phyloP scores from a whole-genome alignment of 2,888 invertebrate genomes.

The Mythimna pallens region DNA sequence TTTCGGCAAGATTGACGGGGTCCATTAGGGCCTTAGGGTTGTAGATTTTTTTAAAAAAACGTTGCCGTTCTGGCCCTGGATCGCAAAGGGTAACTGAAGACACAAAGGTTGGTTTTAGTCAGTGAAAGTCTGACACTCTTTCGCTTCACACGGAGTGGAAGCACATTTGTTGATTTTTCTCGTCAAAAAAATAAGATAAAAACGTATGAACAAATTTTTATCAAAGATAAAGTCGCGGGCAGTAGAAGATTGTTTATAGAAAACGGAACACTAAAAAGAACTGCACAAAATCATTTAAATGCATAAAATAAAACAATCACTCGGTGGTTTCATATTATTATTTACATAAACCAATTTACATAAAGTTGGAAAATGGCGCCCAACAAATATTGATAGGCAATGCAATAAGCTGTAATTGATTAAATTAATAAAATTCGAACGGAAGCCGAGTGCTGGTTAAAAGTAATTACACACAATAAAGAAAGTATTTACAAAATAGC shows the following conservation, averaged over 20 bases:
- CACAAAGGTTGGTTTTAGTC: too few species aligned
- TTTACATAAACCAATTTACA: slow-evolving; percentile 46
- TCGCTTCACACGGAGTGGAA: too few species aligned
- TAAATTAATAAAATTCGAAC: slow-evolving; percentile 32
- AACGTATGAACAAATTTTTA: neutral
- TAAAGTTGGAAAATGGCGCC: slow-evolving; percentile 31
- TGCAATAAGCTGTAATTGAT: slow-evolving; percentile 53
- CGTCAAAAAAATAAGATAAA: too few species aligned
- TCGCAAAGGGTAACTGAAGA: too few species aligned
- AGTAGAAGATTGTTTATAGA: neutral
- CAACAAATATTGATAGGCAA: slow-evolving; percentile 41
- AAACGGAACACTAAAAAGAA: slow-evolving; percentile 5
- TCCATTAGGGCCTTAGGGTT: too few species aligned
- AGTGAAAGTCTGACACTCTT: too few species aligned
- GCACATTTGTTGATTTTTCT: too few species aligned
- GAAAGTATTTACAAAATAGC: slow-evolving; percentile 36
- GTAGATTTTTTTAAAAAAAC: too few species aligned
- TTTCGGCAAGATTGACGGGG: too few species aligned
- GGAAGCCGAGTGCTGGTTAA: slow-evolving; percentile 18
- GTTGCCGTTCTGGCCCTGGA: too few species aligned
- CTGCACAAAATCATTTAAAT: slow-evolving; percentile 4
- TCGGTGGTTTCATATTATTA: slow-evolving; percentile 33
- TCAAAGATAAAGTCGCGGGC: neutral
- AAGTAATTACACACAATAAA: slow-evolving; percentile 22
- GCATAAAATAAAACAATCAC: slow-evolving; percentile 47